Conservation (phyloP, 2,113 vertebrate genomes). For the Phycodurus eques region DNA sequence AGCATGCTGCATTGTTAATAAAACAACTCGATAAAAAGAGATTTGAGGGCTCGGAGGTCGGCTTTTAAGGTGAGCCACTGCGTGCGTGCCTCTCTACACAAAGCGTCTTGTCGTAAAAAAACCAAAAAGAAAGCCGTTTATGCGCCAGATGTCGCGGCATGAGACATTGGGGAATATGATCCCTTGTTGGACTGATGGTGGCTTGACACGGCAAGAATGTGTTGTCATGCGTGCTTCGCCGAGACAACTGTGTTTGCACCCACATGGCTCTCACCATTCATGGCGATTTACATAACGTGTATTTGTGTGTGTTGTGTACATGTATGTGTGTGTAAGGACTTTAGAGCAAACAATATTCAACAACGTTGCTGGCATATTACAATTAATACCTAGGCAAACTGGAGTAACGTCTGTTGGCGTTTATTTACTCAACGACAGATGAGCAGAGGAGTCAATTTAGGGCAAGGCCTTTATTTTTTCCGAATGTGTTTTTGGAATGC, state of each 20-base stretch:
- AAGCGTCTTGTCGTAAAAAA: background rate
- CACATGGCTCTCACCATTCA: conserved; percentile 11
- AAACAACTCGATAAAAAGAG: background rate
- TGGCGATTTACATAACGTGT: background rate
- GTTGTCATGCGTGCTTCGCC: conserved; percentile 18
- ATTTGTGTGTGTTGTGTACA: background rate
- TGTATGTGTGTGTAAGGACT: background rate
- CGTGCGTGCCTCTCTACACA: background rate
- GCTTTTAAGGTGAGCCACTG: background rate
- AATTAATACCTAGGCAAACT: background rate
- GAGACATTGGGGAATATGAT: conserved; percentile 37
- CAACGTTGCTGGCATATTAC: background rate
- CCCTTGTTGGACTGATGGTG: conserved; percentile 41
- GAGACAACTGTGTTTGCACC: conserved; percentile 34
- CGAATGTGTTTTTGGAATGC: no score
- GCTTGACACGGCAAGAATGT: conserved; percentile 35
- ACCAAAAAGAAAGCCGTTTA: background rate
- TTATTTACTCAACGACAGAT: background rate
- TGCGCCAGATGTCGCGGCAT: conserved; percentile 39
- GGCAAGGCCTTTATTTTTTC: background rate
- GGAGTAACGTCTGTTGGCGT: background rate
- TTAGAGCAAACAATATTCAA: background rate
- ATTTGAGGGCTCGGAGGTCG: background rate
- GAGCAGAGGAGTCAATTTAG: background rate
- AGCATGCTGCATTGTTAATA: background rate